Percentiles rank a stretch among this genome's conserved stretches.
Conservation (phyloP, 2,113 vertebrate genomes). For the Aspiorhynchus laticeps region DNA sequence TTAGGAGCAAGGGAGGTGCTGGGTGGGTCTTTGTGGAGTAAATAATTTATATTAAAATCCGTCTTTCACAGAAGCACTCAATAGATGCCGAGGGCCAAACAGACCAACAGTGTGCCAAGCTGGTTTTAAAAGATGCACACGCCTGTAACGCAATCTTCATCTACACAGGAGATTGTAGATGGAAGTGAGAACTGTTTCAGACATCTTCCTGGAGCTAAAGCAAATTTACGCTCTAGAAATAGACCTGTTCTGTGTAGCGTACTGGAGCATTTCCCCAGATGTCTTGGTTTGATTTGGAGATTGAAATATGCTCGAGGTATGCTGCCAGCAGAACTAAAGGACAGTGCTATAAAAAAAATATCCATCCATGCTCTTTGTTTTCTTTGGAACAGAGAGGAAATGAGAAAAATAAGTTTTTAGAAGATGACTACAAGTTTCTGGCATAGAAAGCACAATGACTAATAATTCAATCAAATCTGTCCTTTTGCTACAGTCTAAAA, state of each 20-base stretch:
- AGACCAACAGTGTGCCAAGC: slow-evolving; percentile 64
- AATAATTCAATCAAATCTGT: slow-evolving; percentile 29
- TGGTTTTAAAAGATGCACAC: slow-evolving; percentile 61
- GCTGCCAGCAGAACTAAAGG: slow-evolving; percentile 57
- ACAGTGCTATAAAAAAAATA: slow-evolving; percentile 28
- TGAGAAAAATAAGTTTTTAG: background rate
- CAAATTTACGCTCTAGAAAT: slow-evolving; percentile 45
- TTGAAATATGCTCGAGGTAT: slow-evolving; percentile 56
- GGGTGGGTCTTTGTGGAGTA: slow-evolving; percentile 66
- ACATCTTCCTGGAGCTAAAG: slow-evolving; percentile 45
- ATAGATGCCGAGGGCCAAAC: slow-evolving; percentile 67
- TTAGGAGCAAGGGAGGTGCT: slow-evolving; percentile 74
- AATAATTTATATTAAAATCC: slow-evolving; percentile 77
- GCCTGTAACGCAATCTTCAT: slow-evolving; percentile 53
- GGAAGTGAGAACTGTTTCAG: slow-evolving; percentile 54
- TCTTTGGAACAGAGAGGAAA: background rate
- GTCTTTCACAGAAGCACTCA: slow-evolving; percentile 67
- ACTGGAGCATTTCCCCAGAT: slow-evolving; percentile 49
- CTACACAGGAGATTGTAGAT: slow-evolving; percentile 59
- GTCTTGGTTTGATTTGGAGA: slow-evolving; percentile 56
- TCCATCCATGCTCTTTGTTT: slow-evolving; percentile 8
- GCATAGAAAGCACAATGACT: slow-evolving; percentile 10
- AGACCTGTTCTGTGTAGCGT: slow-evolving; percentile 37
- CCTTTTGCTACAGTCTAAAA: background rate
- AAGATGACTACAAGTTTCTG: slow-evolving; percentile 20